Conservation (phyloP, 2,797 vertebrate genomes). For the Acipenser oxyrinchus region DNA sequence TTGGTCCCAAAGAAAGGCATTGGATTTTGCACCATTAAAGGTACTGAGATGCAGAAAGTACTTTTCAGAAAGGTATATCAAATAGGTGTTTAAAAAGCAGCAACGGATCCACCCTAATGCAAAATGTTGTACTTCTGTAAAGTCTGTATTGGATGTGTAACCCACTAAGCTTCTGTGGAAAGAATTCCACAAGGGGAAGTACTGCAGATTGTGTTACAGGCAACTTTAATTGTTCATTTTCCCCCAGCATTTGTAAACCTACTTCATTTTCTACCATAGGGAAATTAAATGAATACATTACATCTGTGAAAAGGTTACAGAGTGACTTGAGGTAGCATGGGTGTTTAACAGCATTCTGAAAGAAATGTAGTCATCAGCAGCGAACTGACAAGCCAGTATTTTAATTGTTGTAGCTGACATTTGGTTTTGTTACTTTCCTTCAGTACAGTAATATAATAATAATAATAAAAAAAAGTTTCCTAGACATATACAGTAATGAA, state of each 20-base stretch:
- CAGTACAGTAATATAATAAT: background rate
- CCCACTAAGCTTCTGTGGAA: conserved; percentile 26
- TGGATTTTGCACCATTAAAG: no score
- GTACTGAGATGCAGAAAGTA: no score
- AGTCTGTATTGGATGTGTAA: conserved; percentile 8
- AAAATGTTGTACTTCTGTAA: background rate
- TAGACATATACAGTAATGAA: background rate
- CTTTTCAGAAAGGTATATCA: no score
- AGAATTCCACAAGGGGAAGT: conserved; percentile 19
- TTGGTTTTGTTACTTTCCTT: background rate
- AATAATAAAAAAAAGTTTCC: background rate
- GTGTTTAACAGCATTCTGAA: conserved; percentile 2
- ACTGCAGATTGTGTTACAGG: conserved; percentile 5
- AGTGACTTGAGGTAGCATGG: conserved; percentile 6
- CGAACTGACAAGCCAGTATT: conserved; percentile 11
- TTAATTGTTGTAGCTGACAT: background rate
- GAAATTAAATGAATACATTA: conserved; percentile 17
- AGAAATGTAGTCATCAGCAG: conserved; percentile 11
- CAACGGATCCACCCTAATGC: background rate
- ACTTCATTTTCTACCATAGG: conserved; percentile 5
- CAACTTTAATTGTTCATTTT: conserved; percentile 12
- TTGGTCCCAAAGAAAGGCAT: no score
- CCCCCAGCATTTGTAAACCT: background rate
- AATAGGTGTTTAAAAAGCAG: no score
- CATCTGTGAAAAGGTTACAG: conserved; percentile 11